These are phyloP conservation scores for Biston stratarius DNA, from an alignment of 2,888 invertebrate genomes.

Conservation along the genomic window DNA sequence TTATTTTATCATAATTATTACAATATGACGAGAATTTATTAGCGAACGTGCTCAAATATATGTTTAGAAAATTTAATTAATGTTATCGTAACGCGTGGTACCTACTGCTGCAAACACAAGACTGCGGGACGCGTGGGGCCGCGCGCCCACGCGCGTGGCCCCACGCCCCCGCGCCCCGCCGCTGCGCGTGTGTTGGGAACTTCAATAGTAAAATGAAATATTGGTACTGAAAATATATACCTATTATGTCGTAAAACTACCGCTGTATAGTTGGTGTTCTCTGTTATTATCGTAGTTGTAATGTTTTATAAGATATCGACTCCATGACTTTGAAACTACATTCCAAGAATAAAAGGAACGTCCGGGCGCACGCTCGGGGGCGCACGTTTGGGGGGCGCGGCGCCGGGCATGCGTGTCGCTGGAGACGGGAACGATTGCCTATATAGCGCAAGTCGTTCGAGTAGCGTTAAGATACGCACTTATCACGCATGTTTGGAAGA, in stretches of 20 bases:
- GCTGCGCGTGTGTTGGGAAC: conserved; percentile 6
- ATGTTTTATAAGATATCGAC: conserved; percentile 45
- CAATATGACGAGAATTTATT: conserved; percentile 21
- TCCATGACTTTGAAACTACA: conserved; percentile 79
- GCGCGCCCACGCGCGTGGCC: neutral
- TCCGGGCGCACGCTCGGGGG: neutral
- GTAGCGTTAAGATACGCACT: no score
- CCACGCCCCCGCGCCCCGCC: no score
- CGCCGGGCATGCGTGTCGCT: no score
- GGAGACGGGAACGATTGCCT: no score
- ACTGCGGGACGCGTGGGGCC: conserved; percentile 8
- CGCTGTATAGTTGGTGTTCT: conserved; percentile 3
- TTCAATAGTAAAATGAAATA: conserved; percentile 12
- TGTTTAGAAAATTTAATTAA: conserved; percentile 2
- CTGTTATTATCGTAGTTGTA: conserved; percentile 18
- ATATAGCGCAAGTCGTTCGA: no score
- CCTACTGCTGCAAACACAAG: conserved; percentile 15
- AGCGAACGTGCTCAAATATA: conserved; percentile 30
- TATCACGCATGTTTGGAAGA: no score
- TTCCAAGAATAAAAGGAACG: conserved; percentile 60
- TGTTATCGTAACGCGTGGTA: conserved; percentile 8
- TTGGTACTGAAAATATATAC: neutral
- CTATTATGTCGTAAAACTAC: conserved; percentile 13
- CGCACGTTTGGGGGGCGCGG: neutral
- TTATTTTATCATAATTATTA: conserved; percentile 3